Evolutionary conservation across 92 coral and sea anemone genomes (phyloP), one percentile per base, ranked within the genome.

Genomic region (Chrysogorgia sp.): DNA sequence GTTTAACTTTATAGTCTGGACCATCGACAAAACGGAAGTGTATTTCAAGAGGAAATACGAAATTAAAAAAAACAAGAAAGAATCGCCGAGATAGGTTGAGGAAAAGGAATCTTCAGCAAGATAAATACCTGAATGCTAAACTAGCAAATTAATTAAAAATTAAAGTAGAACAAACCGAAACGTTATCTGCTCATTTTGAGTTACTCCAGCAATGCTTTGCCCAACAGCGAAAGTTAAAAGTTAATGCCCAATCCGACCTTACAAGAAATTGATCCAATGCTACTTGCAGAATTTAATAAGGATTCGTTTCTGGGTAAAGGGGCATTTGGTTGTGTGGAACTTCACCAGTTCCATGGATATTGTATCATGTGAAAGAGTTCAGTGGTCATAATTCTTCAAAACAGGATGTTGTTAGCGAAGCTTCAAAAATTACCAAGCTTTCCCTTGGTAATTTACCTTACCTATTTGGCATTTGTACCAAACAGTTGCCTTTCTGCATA

Each of bases 251-350:
- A 76, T 1, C 33, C 33, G 37, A 62, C 43, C 63, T 49, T 80
- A 77, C 76, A 71, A 28, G 31, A 80, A 32, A 52, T 68, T 19
- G 53, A 63, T 48, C 84, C 84, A 55, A 30, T 55, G 49, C 66
- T 67, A 48, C 50, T 66, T 35, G 34, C 74, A 7, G 19, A 40
- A 17, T 66, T 66, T 34, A 66, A 37, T 7, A 34, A 24, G 0
- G 28, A 41, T 37, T 66, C 74, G 1, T 40, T 66, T 6, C 74
- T 66, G 1, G 74, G 74, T 10, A 25, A 66, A 41, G 81, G 48
- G 2, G 43, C 48, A 14, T 56, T 75, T 40, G 68, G 33, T 40
- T 56, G 45, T 26, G 81, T 37, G 22, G 55, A 25, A 26, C 30
- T 56, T 33, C 34, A 26, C 55, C 26, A 2, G 14, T 58, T 56